Base-by-base conservation (phyloP, 2,113 vertebrate species). In the Gallinago undulata region DNA sequence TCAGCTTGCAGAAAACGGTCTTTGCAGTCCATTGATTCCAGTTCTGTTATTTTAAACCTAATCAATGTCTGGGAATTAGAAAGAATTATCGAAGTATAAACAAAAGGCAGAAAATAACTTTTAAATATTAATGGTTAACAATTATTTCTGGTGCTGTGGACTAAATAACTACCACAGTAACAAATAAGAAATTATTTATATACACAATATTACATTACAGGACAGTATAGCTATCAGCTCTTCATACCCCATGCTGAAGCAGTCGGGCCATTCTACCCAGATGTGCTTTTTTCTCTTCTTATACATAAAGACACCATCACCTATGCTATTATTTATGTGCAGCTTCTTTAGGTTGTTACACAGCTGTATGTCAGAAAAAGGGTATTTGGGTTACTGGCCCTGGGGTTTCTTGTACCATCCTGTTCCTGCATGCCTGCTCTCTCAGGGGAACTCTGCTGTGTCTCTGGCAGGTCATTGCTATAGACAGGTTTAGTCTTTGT, bases 201-300 rank as follows among this genome's bases (percentile, higher is more conserved):
- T n/a, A 50, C 19, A 60, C 10, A 56, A 45, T 15, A 64, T 9
- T 23, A 56, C 19, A 47, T 17, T 5, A n/a, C 12, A 56, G 9
- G 15, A 37, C 8, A 79, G 19, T 4, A 72, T 12, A 63, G 6
- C 5, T 30, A 19, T 50, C 21, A 19, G 11, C 23, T 69, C 27
- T 56, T 75, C 23, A 43, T 47, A 37, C 0, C 3, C 1, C 1
- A 0, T 75, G 56, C 19, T 43, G 27, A 85, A 72, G 23, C 31
- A 64, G 10, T 37, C 2, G 10, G 6, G 30, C 16, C 18, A 60
- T 7, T 68, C 19, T 51, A 51, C 7, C 4, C 39, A 68, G 6
- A 5, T 76, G 13, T 35, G 22, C 1, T 35, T 88, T 88, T 68
- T 48, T 76, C 10, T 22, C 59, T 8, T 39, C 23, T 28, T 59